Base-by-base conservation (phyloP, 1,140 invertebrate genomes). In the Drosophila gunungcola region DNA sequence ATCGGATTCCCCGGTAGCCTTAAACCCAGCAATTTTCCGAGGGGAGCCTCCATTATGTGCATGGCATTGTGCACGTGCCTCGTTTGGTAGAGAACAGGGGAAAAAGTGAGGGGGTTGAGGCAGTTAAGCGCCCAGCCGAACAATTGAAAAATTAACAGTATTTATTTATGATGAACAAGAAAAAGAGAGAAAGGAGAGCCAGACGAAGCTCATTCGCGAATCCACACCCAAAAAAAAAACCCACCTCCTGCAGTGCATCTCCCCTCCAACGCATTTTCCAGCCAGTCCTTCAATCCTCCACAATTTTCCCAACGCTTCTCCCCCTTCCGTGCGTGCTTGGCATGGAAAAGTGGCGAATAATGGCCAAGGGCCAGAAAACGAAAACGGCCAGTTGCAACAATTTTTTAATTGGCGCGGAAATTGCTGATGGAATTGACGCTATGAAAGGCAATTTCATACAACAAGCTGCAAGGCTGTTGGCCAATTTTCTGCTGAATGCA, bases 71-170 rank as follows among this genome's bases (percentile, higher is more conserved):
- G 73, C 72, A 75, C 73, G 73, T 75, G 73, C 61, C 73, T 11
- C 32, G 43, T 36, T 41, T 27, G n/a, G n/a, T 16, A 6, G 21
- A 10, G n/a, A 13, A 21, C n/a, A 2, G 21, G 13, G 32, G 34
- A 32, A 29, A 43, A 41, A 39, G 10, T 25, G n/a, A 4, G n/a
- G 7, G 7, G 38, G 38, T 11, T 6, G 46, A 55, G 78, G 67
- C 63, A 51, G 82, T 86, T 81, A 86, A 86, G 77, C 75, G 83
- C 46, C 70, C 64, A 51, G 36, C 25, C 49, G 76, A 61, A 89
- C 83, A 88, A 88, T 88, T 88, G 83, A 88, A 88, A 88, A 89
- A 88, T 88, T 88, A 88, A 88, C 84, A 88, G 84, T 89, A 89
- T 88, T 88, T 88, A 88, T 89, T 89, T 89, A 88, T 89, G 83